Base-by-base conservation (phyloP, 2,888 invertebrate genomes). In the Drosophila stalkeri region DNA sequence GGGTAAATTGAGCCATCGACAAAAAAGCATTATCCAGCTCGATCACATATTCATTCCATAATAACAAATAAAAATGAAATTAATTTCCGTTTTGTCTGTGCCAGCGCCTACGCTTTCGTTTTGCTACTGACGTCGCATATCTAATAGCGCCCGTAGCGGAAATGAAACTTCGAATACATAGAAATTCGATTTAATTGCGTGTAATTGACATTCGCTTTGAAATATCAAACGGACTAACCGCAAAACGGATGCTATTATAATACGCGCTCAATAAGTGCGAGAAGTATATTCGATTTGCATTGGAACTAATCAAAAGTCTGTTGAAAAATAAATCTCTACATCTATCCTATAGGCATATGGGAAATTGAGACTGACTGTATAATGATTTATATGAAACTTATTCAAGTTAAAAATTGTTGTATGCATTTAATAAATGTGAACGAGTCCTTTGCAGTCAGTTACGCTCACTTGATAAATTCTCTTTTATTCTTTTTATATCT, bases 31-130 rank as follows among this genome's bases (percentile, higher is more conserved):
- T 75, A 55, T 56, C 43, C 66, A 70, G 71, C 74, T 72, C 73
- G 75, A 86, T 74, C 70, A 61, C 57, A 68, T 81, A 79, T 81
- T 88, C 72, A 79, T 81, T 88, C 72, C 67, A 81, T 77, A 63
- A 72, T 75, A 86, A 86, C 73, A 81, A 88, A 86, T 88, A 75
- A 72, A 86, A 77, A 80, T 77, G 74, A 80, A 81, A 88, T 88
- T 83, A 86, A 86, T 86, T 86, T 86, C 88, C 85, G 85, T 73
- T 85, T 71, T 73, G 62, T 69, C 62, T 63, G 62, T 35, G 43
- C 41, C 54, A 54, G 43, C 66, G 61, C 51, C 60, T 39, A 46
- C 64, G 35, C 18, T 77, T 68, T 66, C 65, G 76, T 61, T 75
- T 62, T 61, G 47, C 62, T 54, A 59, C 68, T 65, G 46, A 66